A percentile compares a stretch with the other conserved stretches of the same genome.
phyloP scores from a whole-genome alignment of 2,113 vertebrate genomes.

The Rousettus leschenaultii region DNA sequence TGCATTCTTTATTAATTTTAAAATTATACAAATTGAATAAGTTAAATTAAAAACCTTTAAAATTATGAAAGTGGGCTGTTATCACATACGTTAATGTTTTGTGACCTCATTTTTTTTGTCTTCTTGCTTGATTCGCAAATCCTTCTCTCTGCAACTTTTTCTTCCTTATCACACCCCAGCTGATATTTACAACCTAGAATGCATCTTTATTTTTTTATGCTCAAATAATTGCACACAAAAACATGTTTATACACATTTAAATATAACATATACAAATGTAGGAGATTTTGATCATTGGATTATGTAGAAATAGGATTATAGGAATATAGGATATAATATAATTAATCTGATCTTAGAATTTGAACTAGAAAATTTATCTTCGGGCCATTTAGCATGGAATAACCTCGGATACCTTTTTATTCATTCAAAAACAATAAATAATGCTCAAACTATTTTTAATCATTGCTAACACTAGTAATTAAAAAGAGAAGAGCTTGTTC shows the following conservation, averaged over 20 bases:
- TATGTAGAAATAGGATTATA: not conserved
- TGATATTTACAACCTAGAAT: not conserved
- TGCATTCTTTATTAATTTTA: not conserved
- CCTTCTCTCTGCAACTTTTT: not conserved
- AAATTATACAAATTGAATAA: not conserved
- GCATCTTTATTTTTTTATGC: not conserved
- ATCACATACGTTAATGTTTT: not conserved
- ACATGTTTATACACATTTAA: not conserved
- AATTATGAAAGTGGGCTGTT: not conserved
- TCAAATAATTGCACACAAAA: not conserved
- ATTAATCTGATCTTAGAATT: not conserved
- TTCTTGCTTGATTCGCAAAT: not conserved
- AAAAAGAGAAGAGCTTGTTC: not conserved
- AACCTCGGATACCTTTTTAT: not conserved
- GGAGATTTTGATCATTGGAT: not conserved
- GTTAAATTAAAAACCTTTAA: not conserved
- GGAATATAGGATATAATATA: not conserved
- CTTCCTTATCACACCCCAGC: not conserved
- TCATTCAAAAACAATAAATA: not conserved
- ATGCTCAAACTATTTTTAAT: not conserved
- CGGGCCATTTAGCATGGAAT: not conserved
- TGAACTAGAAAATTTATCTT: not conserved
- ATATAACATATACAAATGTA: not conserved
- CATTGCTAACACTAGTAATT: not conserved
- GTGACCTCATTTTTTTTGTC: not conserved